A percentile compares a stretch with the other conserved stretches of the same genome.
phyloP scores from a whole-genome alignment of 2,797 vertebrate genomes.

The Platalea minor region DNA sequence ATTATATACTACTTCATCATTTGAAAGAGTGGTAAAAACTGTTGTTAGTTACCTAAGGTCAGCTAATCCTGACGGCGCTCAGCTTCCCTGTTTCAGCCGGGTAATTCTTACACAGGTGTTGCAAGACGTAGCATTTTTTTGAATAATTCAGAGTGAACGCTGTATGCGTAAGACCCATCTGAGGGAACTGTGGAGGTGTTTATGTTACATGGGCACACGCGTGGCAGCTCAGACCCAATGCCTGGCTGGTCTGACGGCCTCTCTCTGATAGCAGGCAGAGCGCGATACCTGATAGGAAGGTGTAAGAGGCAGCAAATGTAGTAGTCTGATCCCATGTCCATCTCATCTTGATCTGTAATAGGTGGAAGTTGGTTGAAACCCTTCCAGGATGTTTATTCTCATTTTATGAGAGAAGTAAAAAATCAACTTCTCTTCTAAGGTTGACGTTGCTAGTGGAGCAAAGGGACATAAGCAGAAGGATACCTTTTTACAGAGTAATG shows the following conservation, averaged over 20 bases:
- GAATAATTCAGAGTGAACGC: neutral
- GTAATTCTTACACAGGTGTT: neutral
- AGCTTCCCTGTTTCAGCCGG: neutral
- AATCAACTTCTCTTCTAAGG: neutral
- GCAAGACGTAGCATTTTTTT: neutral
- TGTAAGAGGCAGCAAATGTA: neutral
- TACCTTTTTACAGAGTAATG: neutral
- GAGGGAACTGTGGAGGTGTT: neutral
- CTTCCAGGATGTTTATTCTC: neutral
- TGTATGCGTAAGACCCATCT: neutral
- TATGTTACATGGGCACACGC: accelerated
- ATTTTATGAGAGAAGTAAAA: neutral
- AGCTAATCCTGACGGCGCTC: neutral
- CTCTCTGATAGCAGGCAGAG: neutral
- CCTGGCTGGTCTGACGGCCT: neutral
- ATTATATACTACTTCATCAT: neutral
- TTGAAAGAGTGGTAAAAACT: neutral
- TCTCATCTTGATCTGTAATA: neutral
- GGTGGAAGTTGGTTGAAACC: neutral
- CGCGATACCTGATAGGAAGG: neutral
- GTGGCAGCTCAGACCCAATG: neutral
- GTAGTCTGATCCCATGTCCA: neutral
- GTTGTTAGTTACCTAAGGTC: neutral
- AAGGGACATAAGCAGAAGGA: neutral
- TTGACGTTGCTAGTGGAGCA: neutral